Conservation (phyloP, 2,113 vertebrate species). For the Diadophis punctatus region DNA sequence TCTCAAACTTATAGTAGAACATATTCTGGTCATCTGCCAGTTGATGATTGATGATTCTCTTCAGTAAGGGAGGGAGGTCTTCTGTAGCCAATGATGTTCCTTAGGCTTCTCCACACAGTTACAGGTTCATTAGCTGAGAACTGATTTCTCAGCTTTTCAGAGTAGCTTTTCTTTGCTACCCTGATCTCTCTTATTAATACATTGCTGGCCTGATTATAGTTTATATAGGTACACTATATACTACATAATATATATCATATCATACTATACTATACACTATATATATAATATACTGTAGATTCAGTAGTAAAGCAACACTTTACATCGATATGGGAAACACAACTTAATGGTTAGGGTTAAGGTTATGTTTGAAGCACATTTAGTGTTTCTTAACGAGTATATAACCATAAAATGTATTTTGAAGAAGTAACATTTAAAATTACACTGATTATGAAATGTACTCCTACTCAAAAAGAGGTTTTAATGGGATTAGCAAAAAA, state of each 20-base stretch:
- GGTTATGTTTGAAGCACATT: not conserved
- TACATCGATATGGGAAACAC: not conserved
- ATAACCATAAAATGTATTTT: not conserved
- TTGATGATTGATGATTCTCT: not conserved
- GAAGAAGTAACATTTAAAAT: not conserved
- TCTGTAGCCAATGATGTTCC: not conserved
- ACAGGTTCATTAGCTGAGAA: not conserved
- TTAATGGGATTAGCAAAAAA: not conserved
- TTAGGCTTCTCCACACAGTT: not conserved
- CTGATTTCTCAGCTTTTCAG: not conserved
- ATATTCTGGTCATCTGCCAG: not conserved
- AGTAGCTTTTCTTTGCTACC: not conserved
- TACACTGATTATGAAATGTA: not conserved
- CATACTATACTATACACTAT: not conserved
- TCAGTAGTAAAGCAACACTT: not conserved
- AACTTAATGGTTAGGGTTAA: not conserved
- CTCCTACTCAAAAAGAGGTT: not conserved
- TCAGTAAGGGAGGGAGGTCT: not conserved
- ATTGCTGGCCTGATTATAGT: not conserved
- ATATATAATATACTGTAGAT: not conserved
- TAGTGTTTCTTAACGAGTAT: not conserved
- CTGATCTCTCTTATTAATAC: not conserved
- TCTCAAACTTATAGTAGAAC: not conserved
- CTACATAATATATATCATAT: not conserved
- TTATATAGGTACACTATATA: not conserved